phyloP scores from a whole-genome alignment of 23 tunicate species.

The Corella eumyota region DNA sequence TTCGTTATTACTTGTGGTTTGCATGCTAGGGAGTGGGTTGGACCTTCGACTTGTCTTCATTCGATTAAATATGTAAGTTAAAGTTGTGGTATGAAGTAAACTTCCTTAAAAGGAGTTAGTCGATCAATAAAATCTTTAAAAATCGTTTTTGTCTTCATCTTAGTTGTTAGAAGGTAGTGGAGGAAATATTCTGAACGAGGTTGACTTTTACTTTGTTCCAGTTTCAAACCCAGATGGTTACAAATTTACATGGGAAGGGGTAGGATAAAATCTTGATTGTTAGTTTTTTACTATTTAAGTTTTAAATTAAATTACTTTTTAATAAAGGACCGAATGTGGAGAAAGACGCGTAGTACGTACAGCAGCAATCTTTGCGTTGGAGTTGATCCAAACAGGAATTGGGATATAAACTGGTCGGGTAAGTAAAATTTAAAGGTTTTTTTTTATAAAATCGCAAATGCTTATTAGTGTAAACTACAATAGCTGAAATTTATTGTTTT shows the following conservation, averaged over 20 bases:
- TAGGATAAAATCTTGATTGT: no score
- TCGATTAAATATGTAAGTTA: constrained; percentile 32
- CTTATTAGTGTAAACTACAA: not conserved
- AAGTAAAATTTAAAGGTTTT: not conserved
- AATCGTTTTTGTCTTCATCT: not conserved
- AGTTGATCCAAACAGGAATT: constrained; percentile 95
- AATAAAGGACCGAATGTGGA: constrained; percentile 91
- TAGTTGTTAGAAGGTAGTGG: not conserved
- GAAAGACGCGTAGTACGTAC: constrained; percentile 60
- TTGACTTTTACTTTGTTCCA: constrained; percentile 54
- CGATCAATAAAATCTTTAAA: not conserved
- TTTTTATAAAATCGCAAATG: not conserved
- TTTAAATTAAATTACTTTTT: not conserved
- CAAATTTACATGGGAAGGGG: constrained; percentile 64
- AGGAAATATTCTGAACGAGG: constrained; percentile 15
- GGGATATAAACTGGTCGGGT: constrained; percentile 81
- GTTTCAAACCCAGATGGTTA: constrained; percentile 90
- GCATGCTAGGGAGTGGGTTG: constrained; percentile 96
- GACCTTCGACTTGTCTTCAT: constrained; percentile 43
- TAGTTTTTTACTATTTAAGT: no score
- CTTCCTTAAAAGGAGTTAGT: no score
- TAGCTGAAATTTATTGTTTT: not conserved
- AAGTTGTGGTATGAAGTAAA: not conserved
- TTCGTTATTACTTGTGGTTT: constrained; percentile 85
- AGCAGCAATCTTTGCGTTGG: constrained; percentile 29